Conservation (phyloP, 2,113 vertebrate genomes). For the Periophthalmodon schlosseri region DNA sequence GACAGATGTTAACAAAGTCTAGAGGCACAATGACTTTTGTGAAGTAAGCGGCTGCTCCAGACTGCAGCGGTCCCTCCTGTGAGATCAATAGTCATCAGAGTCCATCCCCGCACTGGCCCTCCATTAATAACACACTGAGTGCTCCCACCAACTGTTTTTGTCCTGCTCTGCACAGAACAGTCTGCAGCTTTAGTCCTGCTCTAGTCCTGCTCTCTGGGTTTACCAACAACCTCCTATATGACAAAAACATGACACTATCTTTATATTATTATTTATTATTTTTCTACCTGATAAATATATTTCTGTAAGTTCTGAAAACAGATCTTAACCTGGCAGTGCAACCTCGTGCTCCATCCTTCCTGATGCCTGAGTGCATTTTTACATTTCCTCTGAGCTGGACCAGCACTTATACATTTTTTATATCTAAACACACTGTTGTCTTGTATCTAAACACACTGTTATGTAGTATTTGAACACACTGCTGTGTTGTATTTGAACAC, state of each 20-base stretch:
- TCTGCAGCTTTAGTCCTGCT: neutral
- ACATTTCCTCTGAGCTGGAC: neutral
- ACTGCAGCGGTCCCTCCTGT: conserved; percentile 37
- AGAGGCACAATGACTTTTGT: conserved; percentile 28
- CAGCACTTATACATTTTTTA: conserved; percentile 1
- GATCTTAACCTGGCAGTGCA: neutral
- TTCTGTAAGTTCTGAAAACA: neutral
- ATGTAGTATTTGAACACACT: too few relatives aligned
- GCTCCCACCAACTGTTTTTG: conserved; percentile 59
- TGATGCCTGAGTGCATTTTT: neutral
- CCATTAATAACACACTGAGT: conserved; percentile 65
- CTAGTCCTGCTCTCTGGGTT: neutral
- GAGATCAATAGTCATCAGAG: conserved; percentile 68
- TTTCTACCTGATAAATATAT: neutral
- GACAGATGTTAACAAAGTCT: conserved; percentile 34
- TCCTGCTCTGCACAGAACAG: conserved; percentile 38
- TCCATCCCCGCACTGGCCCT: conserved; percentile 40
- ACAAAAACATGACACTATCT: neutral
- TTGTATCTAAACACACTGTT: too few relatives aligned
- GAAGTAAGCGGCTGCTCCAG: conserved; percentile 32
- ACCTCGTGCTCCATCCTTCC: neutral
- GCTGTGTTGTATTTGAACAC: too few relatives aligned
- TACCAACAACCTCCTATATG: neutral
- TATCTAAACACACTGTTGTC: neutral
- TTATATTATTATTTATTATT: neutral